Conservation (phyloP, 2,888 invertebrate genomes). For the Volucella bombylans region DNA sequence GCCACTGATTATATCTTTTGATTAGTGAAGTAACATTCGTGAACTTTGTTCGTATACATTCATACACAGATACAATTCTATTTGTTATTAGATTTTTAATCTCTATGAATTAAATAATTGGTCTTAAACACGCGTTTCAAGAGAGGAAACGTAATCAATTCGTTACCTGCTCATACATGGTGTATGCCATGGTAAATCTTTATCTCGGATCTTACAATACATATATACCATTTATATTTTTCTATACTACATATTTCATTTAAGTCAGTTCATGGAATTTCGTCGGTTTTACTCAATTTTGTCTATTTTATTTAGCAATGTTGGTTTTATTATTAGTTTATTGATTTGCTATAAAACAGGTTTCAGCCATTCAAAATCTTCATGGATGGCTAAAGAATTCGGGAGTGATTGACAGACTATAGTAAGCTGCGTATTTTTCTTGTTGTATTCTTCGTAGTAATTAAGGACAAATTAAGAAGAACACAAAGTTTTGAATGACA, state of each 20-base stretch:
- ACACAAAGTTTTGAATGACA: constrained; percentile 8
- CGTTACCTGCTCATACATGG: not conserved
- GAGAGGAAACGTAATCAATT: not conserved
- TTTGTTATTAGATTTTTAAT: too few relatives aligned
- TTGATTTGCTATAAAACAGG: constrained; percentile 31
- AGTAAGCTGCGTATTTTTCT: not conserved
- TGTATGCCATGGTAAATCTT: constrained; percentile 6
- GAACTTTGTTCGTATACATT: too few relatives aligned
- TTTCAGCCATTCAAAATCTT: constrained; percentile 24
- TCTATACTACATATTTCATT: not conserved
- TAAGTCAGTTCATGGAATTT: constrained; percentile 10
- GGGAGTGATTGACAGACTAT: constrained; percentile 12
- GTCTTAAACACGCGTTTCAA: too few relatives aligned
- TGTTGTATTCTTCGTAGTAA: not conserved
- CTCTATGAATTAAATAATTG: too few relatives aligned
- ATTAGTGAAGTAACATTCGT: too few relatives aligned
- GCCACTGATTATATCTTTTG: too few relatives aligned
- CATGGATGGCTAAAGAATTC: constrained; percentile 10
- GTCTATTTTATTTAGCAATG: not conserved
- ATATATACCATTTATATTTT: constrained; percentile 9
- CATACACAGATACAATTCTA: too few relatives aligned
- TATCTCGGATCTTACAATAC: not conserved
- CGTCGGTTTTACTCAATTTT: not conserved
- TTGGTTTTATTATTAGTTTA: too few relatives aligned
- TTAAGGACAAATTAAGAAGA: constrained; percentile 13